Conservation (phyloP, 2,113 vertebrate species). For the Vicugna pacos region DNA sequence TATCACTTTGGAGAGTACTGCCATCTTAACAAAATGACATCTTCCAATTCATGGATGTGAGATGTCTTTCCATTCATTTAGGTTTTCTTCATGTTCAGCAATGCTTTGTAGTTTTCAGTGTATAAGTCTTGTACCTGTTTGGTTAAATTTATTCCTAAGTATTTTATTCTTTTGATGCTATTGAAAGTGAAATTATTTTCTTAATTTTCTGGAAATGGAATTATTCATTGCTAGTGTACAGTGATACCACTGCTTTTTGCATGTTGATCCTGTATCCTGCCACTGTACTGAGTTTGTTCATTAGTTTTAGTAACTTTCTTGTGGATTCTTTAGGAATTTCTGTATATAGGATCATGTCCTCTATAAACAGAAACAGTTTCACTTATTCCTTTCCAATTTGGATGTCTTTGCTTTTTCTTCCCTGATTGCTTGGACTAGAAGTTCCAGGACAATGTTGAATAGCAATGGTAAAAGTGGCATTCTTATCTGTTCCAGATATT, state of each 20-base stretch:
- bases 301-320: neutral
- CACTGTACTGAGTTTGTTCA: neutral
- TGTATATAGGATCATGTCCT: neutral
- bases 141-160: neutral
- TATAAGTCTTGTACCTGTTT: neutral
- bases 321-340: neutral
- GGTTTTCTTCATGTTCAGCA: neutral
- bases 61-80: neutral
- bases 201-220: neutral
- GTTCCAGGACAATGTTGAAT: neutral
- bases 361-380: neutral
- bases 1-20: neutral
- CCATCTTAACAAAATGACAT: neutral
- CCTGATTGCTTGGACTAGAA: neutral
- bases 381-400: neutral
- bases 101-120: neutral
- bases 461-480: neutral
- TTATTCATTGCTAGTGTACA: neutral
- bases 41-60: neutral
- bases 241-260: neutral
- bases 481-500: neutral
- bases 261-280: neutral
- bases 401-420: neutral
- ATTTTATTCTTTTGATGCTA: neutral
- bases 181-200: neutral